Conservation (phyloP, 2,888 invertebrate species). For the Linnaemya tessellans region DNA sequence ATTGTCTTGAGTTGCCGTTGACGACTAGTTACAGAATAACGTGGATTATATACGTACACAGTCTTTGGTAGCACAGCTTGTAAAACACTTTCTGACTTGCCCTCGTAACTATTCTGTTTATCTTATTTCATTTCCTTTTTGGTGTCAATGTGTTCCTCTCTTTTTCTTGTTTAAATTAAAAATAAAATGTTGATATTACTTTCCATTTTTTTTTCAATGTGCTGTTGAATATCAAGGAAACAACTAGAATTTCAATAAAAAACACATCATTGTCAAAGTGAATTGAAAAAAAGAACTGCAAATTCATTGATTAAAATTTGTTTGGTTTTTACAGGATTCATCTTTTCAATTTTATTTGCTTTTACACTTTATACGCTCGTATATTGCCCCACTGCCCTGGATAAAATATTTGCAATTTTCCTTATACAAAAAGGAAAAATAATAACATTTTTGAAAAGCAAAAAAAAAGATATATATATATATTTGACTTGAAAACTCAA, state of each 20-base stretch:
- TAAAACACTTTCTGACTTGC: background rate
- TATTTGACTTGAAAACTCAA: background rate
- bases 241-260: slow-evolving; percentile 49
- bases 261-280: slow-evolving; percentile 31
- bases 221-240: slow-evolving; percentile 45
- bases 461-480: too few species aligned
- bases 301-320: slow-evolving; percentile 38
- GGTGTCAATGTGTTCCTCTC: slow-evolving; percentile 54
- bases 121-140: slow-evolving; percentile 46
- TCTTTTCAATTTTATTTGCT: background rate
- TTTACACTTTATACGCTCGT: background rate
- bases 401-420: slow-evolving; percentile 8
- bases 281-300: slow-evolving; percentile 21
- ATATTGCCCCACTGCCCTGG: background rate
- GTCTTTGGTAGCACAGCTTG: too few species aligned
- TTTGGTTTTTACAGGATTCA: background rate
- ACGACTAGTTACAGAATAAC: too few species aligned
- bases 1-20: too few species aligned
- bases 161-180: slow-evolving; percentile 36
- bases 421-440: background rate
- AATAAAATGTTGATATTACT: slow-evolving; percentile 32
- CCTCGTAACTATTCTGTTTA: background rate
- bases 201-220: slow-evolving; percentile 7
- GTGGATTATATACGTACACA: too few species aligned
- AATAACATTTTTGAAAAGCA: background rate